These are phyloP conservation scores for Caracal caracal DNA, from an alignment of 2,113 vertebrate genomes.

Conservation along the genomic window DNA sequence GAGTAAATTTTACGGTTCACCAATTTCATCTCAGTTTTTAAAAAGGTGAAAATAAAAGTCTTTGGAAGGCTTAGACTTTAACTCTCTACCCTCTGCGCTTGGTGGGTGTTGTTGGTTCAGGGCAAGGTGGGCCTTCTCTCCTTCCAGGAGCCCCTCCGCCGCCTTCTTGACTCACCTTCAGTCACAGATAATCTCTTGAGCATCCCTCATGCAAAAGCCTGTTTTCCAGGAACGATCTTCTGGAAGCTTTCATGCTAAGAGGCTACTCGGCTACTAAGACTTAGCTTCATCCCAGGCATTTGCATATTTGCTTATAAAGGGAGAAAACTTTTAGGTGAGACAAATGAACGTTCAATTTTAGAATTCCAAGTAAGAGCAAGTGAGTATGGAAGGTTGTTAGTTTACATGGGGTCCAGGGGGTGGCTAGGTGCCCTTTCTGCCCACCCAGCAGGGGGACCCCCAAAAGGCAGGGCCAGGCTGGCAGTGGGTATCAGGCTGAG, in stretches of 20 bases:
- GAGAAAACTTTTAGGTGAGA: slow-evolving; percentile 33
- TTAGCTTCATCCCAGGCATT: slow-evolving; percentile 10
- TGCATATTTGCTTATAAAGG: slow-evolving; percentile 25
- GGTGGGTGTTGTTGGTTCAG: background rate
- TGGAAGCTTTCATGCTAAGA: background rate
- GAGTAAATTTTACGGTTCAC: background rate
- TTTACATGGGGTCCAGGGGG: background rate
- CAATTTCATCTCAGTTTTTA: background rate
- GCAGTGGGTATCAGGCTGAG: background rate
- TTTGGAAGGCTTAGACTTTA: background rate
- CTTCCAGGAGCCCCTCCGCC: background rate
- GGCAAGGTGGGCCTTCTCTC: background rate
- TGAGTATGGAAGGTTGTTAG: background rate
- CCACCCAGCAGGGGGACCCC: background rate
- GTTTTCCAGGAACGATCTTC: slow-evolving; percentile 43
- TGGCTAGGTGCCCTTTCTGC: background rate
- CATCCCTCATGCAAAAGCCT: background rate
- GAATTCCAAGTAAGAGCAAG: slow-evolving; percentile 33
- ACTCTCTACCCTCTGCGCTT: background rate
- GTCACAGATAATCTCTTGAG: background rate
- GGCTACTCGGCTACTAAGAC: background rate
- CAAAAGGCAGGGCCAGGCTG: too few relatives aligned
- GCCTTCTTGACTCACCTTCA: background rate
- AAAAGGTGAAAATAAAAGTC: background rate
- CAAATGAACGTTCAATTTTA: slow-evolving; percentile 27